These are phyloP conservation scores for Bellardia bayeri DNA, from an alignment of 2,888 invertebrate genomes.

Conservation along the genomic window DNA sequence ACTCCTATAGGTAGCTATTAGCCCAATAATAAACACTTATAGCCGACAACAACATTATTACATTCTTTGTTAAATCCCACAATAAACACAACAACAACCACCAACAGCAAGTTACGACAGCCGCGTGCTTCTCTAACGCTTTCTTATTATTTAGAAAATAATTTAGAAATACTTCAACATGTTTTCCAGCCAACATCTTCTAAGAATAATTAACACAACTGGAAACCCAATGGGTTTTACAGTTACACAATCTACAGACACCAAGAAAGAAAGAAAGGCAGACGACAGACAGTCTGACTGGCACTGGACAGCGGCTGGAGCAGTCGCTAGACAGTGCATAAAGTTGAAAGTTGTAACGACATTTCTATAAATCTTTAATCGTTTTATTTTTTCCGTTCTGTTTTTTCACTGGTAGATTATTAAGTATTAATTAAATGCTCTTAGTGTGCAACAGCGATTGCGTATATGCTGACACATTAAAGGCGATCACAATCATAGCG, in stretches of 20 bases:
- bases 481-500: background rate
- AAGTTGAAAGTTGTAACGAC: slow-evolving; percentile 48
- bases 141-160: slow-evolving; percentile 33
- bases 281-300: background rate
- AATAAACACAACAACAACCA: background rate
- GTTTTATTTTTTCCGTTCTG: background rate
- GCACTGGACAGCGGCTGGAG: background rate
- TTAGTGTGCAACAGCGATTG: slow-evolving; percentile 19
- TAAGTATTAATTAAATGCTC: slow-evolving; percentile 67
- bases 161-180: slow-evolving; percentile 44
- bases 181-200: slow-evolving; percentile 44
- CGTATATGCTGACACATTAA: slow-evolving; percentile 50
- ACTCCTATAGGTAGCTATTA: background rate
- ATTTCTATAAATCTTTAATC: slow-evolving; percentile 22
- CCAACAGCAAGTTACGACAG: background rate
- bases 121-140: slow-evolving; percentile 39
- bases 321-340: background rate
- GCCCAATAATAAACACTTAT: background rate
- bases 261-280: background rate
- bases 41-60: slow-evolving; percentile 10
- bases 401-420: slow-evolving; percentile 30
- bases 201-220: slow-evolving; percentile 56
- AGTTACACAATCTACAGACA: slow-evolving; percentile 38
- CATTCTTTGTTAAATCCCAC: slow-evolving; percentile 2
- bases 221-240: slow-evolving; percentile 43